Conservation (phyloP, 2,113 vertebrate species). For the Microtus pennsylvanicus region DNA sequence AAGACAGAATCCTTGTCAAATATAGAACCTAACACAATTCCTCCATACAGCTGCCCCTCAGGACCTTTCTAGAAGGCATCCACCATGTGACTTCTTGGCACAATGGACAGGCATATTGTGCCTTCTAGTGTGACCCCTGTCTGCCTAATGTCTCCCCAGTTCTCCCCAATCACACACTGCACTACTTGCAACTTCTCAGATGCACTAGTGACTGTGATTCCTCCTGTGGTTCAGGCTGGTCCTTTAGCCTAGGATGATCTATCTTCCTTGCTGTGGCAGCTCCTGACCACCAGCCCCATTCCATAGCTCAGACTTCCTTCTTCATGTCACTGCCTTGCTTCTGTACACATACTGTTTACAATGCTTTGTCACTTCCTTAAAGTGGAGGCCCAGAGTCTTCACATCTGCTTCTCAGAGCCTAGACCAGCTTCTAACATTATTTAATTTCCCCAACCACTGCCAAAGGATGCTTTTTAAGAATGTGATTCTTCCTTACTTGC, state of each 20-base stretch:
- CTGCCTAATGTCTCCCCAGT: too few species aligned
- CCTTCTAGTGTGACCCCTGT: background rate
- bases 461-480: background rate
- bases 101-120: background rate
- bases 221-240: background rate
- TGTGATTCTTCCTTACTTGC: background rate
- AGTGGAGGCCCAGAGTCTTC: background rate
- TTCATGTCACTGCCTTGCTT: background rate
- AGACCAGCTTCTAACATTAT: background rate
- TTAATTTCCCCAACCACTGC: background rate
- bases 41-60: background rate
- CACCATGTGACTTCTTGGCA: background rate
- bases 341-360: background rate
- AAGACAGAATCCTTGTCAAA: background rate
- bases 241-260: background rate
- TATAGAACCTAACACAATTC: background rate
- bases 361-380: background rate
- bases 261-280: background rate
- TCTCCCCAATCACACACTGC: background rate
- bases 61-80: background rate
- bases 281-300: background rate
- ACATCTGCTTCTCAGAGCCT: background rate
- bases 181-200: background rate
- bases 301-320: background rate
- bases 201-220: background rate